Base-by-base conservation (phyloP, 2,113 vertebrate genomes). In the rabbit (Oryctolagus cuniculus) region DNA sequence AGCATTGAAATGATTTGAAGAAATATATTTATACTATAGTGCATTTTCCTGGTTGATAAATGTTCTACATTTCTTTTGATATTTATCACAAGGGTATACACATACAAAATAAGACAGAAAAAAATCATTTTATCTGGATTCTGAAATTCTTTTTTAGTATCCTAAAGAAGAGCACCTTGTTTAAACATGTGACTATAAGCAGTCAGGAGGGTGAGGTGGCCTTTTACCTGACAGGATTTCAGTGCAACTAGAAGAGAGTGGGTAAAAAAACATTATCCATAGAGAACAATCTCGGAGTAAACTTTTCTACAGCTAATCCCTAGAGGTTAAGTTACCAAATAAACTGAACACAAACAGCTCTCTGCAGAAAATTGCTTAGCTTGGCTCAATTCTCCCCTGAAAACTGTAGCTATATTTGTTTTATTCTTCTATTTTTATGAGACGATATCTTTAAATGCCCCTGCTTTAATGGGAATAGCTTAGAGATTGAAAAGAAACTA, bases 201-300 rank as follows among this genome's bases (percentile, higher is more conserved):
- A 82, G 51, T 16, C 29, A 79, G 22, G 79, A 61, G 80, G 29
- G 25, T 53, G 31, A 91, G 69, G 8, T 83, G 61, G 31, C 15
- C 29, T 90, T 95, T 94, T 95, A 86, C 31, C 17, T 91, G n/a
- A 64, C 12, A 64, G 19, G 1, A 86, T 92, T 93, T 87, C n/a
- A 75, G 17, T 72, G 9, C 51, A 90, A 61, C 5, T 69, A 64
- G 44, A 81, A 92, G 15, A 82, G 22, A 83, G 94, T 44, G 44
- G 44, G 44, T 44, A 58, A 93, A 67, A 44, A 95, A 96, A 87
- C 77, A 53, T 64, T 87, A 36, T 3, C 15, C 10, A 73, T 92
- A 51, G 44, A 92, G 63, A 90, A 82, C 78, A 94, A 75, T 86
- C 94, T 95, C 49, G 51, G 61, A 69, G 49, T 81, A 29, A 89